phyloP scores from a whole-genome alignment of 2,797 vertebrate species.

The Sarcophilus harrisii region DNA sequence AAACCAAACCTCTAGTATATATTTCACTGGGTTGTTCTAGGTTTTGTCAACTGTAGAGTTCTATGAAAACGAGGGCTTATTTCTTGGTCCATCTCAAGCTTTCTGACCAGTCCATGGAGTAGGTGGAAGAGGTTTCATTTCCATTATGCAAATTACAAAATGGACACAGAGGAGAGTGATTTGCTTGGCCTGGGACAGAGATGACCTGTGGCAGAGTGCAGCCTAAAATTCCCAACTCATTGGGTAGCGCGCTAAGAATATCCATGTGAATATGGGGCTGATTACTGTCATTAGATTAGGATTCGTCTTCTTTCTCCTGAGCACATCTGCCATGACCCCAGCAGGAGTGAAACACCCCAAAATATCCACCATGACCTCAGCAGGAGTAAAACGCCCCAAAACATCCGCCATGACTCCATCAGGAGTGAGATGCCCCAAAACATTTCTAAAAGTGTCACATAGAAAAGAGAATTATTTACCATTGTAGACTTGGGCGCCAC shows the following conservation, averaged over 20 bases:
- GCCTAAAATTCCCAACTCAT: not conserved
- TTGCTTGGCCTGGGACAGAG: not conserved
- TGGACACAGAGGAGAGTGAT: not conserved
- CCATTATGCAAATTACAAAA: constrained; percentile 40
- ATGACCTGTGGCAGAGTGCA: not conserved
- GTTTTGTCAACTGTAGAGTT: not conserved
- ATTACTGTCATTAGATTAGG: constrained; percentile 27
- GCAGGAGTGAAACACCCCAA: not conserved
- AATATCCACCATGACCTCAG: too few relatives aligned
- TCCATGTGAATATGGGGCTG: not conserved
- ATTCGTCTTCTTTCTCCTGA: constrained; percentile 25
- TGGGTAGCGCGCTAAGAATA: not conserved
- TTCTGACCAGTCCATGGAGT: constrained; percentile 10
- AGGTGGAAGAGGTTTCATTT: not conserved
- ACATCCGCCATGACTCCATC: too few relatives aligned
- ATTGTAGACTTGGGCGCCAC: constrained; percentile 91
- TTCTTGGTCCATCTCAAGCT: constrained; percentile 32
- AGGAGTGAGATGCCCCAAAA: not conserved
- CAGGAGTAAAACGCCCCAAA: too few relatives aligned
- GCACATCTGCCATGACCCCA: not conserved
- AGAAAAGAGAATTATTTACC: constrained; percentile 83
- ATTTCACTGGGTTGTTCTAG: not conserved
- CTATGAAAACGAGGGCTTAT: not conserved
- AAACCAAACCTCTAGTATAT: not conserved
- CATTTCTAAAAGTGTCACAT: not conserved